Evolutionary conservation across 2,797 vertebrate genomes (phyloP), one percentile per base, ranked within the genome.

Genomic region (Danio kyathit): DNA sequence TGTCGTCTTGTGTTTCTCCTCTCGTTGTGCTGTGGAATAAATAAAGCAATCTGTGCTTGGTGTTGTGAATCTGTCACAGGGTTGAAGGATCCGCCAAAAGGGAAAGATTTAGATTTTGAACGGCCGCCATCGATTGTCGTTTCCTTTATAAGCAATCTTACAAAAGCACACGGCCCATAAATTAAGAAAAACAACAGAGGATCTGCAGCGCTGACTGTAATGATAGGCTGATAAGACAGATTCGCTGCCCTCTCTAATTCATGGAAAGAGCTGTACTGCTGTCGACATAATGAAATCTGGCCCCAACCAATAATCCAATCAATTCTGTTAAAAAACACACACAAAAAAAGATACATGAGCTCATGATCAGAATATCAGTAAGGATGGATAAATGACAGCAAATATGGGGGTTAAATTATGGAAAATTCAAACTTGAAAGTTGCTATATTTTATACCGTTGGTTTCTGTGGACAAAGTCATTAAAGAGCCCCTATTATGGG

Each of bases 191-290:
- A 74, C 74, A 54, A 29, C 41, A 38, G 43, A 51, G 65, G 44
- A 72, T 71, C 51, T 76, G 6, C 40, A 57, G 16, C 49, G 52
- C 41, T 65, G 81, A 82, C 60, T 71, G 57, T 82, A 81, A 85
- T 76, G 49, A 74, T 46, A 57, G 51, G 41, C 52, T 46, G 40
- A 77, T 77, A 29, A 75, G 56, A 79, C 76, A 49, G 54, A 70
- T 51, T n/a, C 43, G 2, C 16, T 49, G 43, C n/a, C 76, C 65
- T 10, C 52, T 69, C 7, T 51, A 41, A 79, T 79, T 79, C 52
- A 49, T 19, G 44, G 64, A 78, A 48, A 67, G 63, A 77, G 75
- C 52, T 46, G 5, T 44, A 43, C 21, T 17, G 16, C 29, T 2
- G 12, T 79, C 56, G 19, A 38, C 63, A n/a, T n/a, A 17, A 70